Evolutionary conservation across 2,113 vertebrate species (phyloP).

Genomic region (Alectura lathami): DNA sequence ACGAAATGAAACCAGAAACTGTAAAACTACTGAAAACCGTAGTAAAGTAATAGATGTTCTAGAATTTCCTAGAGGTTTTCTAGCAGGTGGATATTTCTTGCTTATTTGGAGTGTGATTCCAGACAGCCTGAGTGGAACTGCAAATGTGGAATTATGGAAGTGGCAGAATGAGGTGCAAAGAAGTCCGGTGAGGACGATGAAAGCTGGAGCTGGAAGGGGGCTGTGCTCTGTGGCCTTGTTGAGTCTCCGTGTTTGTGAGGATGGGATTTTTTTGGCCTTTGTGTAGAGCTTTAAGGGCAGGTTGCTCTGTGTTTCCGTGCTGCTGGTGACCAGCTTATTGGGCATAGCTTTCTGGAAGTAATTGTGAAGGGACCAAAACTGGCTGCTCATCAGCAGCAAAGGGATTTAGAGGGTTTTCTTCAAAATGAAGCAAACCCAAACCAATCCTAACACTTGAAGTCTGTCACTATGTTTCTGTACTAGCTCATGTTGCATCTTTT

Average conservation of each 20-base stretch:
- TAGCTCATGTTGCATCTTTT: background rate
- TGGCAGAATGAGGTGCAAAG: background rate
- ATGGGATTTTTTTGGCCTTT: background rate
- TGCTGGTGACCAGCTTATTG: background rate
- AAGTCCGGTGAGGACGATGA: background rate
- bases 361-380: background rate
- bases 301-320: background rate
- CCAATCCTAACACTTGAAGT: background rate
- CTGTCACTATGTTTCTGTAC: background rate
- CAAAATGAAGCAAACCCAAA: background rate
- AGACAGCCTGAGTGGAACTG: background rate
- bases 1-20: background rate
- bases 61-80: background rate
- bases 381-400: background rate
- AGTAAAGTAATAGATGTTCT: background rate
- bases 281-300: background rate
- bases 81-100: background rate
- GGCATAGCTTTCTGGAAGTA: background rate
- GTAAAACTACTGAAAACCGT: rapidly evolving
- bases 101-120: background rate
- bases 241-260: background rate
- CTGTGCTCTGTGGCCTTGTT: background rate
- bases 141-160: background rate
- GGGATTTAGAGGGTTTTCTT: background rate
- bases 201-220: background rate